These are phyloP conservation scores for Colinus virginianus DNA, from an alignment of 2,113 vertebrate species.

Conservation along the genomic window DNA sequence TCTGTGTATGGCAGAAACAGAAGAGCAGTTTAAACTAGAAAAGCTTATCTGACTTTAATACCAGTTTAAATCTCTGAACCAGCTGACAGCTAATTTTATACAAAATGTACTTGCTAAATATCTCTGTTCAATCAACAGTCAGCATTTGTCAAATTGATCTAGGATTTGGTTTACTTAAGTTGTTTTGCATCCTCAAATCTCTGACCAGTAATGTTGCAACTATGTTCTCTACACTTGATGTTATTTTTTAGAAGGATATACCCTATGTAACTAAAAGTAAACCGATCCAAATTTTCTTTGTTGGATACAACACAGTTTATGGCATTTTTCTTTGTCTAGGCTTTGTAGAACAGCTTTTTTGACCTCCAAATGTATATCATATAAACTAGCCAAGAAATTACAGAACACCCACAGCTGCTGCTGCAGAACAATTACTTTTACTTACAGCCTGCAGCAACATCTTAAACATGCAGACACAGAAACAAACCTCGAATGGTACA, in stretches of 20 bases:
- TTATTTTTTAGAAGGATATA: constrained; percentile 31
- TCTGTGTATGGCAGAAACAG: background rate
- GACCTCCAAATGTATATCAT: constrained; percentile 50
- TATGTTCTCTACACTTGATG: constrained; percentile 32
- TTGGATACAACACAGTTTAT: constrained; percentile 13
- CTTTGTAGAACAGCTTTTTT: constrained; percentile 40
- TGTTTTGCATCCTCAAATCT: constrained; percentile 59
- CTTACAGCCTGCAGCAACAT: constrained; percentile 8
- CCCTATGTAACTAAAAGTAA: constrained; percentile 39
- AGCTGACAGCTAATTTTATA: constrained; percentile 19
- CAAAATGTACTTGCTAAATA: background rate
- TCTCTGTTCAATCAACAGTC: constrained; percentile 22
- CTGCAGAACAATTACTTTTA: constrained; percentile 39
- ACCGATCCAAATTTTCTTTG: constrained; percentile 30
- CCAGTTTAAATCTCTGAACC: constrained; percentile 1
- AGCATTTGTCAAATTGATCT: constrained; percentile 58
- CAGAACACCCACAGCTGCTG: constrained; percentile 1
- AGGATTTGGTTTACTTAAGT: constrained; percentile 67
- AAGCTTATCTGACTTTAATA: constrained; percentile 13
- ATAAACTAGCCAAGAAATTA: constrained; percentile 58
- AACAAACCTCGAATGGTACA: background rate
- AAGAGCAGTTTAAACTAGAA: background rate
- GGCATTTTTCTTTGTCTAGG: background rate
- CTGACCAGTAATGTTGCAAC: constrained; percentile 45
- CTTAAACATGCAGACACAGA: background rate